phyloP scores from a whole-genome alignment of 2,888 invertebrate species.

The Lamproptera curius region DNA sequence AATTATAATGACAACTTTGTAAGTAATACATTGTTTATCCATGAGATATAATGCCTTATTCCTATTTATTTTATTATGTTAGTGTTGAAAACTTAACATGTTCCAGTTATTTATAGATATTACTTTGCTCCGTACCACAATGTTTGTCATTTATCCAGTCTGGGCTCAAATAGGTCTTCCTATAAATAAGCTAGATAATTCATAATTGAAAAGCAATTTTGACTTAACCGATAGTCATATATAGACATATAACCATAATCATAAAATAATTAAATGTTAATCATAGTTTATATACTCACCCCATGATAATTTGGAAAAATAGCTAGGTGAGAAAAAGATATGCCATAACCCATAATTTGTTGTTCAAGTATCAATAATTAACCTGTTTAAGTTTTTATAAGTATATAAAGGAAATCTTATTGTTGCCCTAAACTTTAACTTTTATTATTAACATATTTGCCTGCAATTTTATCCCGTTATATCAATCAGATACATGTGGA shows the following conservation, averaged over 20 bases:
- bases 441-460: background rate
- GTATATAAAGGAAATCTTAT: background rate
- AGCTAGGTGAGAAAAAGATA: no score
- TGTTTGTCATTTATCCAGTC: conserved; percentile 10
- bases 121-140: background rate
- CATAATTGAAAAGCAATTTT: background rate
- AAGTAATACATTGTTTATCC: conserved; percentile 6
- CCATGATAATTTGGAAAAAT: background rate
- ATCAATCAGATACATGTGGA: no score
- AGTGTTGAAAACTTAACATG: conserved; percentile 3
- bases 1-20: conserved; percentile 1
- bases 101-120: background rate
- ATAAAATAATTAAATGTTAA: background rate
- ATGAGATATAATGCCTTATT: conserved; percentile 9
- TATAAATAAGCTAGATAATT: background rate
- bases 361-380: no score
- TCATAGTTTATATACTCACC: background rate
- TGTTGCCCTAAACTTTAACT: background rate
- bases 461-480: background rate
- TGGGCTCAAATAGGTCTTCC: conserved; percentile 21
- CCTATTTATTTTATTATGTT: conserved; percentile 11
- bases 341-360: no score
- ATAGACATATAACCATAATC: background rate
- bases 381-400: no score
- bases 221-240: no score